Base-by-base conservation (phyloP, 2,888 invertebrate species). In the Galerucella nymphaeae region DNA sequence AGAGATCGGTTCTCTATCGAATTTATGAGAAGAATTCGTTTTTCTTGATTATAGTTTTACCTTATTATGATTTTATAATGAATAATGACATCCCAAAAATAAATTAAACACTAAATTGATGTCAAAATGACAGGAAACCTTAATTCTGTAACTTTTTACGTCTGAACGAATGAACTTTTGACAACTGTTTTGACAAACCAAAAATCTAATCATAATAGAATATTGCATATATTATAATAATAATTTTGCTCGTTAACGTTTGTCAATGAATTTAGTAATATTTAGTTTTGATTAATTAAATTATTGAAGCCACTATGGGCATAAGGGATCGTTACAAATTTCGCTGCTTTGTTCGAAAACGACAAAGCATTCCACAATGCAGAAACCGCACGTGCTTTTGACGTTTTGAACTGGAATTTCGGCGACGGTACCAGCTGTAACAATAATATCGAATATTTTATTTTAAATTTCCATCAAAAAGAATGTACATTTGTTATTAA, bases 291-390 rank as follows among this genome's bases (percentile, higher is more conserved):
- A 23, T 14, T 58, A 30, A 58, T 58, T 30, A 23, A 23, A 58
- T 57, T 23, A 23, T 23, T 8, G 30, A 30, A 30, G 58, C 23
- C 6, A 13, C 58, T 30, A 9, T 30, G 58, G 30, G 14, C 23
- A 58, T 58, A 30, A n/a, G 14, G 30, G 23, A 30, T 58, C 58
- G 58, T 30, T 58, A 23, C 58, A 30, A 30, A n/a, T 14, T 58
- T 53, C 53, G 9, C 16, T 30, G 58, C 58, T 58, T 58, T 58
- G 58, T 58, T 58, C n/a, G 14, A 30, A 58, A 58, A 30, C 58
- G 58, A 23, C 30, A 58, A 58, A 30, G 58, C 58, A 58, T 58
- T 58, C 58, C 58, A 30, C 30, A 30, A 58, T 58, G n/a, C 58
- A 58, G 30, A 58, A 58, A 58, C 58, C 58, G 58, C 58, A 30